These are phyloP conservation scores for Harpegnathos saltator DNA, from an alignment of 1,140 invertebrate genomes.

Conservation along the genomic window DNA sequence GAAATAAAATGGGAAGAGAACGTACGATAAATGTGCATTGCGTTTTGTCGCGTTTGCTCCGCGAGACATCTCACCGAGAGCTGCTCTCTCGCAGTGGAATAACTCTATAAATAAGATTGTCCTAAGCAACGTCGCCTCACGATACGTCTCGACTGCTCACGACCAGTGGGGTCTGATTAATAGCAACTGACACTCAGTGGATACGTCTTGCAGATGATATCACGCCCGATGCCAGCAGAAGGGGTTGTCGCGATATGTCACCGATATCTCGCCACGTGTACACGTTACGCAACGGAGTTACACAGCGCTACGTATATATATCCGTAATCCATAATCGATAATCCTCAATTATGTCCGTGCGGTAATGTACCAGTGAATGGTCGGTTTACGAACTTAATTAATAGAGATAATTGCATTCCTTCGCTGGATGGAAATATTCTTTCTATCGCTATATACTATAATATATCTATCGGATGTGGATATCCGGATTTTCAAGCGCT, in stretches of 20 bases:
- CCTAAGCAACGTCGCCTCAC: constrained; percentile 30
- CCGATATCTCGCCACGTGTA: constrained; percentile 24
- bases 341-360: background rate
- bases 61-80: background rate
- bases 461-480: background rate
- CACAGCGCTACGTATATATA: background rate
- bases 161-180: constrained; percentile 52
- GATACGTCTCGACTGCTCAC: constrained; percentile 18
- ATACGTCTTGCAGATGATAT: constrained; percentile 58
- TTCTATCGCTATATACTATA: background rate
- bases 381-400: background rate
- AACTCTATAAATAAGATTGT: constrained; percentile 48
- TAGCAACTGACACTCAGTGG: constrained; percentile 33
- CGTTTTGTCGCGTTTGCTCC: background rate
- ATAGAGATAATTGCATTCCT: background rate
- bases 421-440: background rate
- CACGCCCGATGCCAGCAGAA: constrained; percentile 32
- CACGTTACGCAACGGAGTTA: constrained; percentile 20
- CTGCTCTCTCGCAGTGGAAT: constrained; percentile 9
- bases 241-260: constrained; percentile 44
- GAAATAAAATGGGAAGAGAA: background rate
- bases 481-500: background rate
- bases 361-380: background rate
- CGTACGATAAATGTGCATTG: background rate
- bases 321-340: constrained; percentile 24